These are phyloP conservation scores for Hedya salicella DNA, from an alignment of 2,888 invertebrate species.

Conservation along the genomic window DNA sequence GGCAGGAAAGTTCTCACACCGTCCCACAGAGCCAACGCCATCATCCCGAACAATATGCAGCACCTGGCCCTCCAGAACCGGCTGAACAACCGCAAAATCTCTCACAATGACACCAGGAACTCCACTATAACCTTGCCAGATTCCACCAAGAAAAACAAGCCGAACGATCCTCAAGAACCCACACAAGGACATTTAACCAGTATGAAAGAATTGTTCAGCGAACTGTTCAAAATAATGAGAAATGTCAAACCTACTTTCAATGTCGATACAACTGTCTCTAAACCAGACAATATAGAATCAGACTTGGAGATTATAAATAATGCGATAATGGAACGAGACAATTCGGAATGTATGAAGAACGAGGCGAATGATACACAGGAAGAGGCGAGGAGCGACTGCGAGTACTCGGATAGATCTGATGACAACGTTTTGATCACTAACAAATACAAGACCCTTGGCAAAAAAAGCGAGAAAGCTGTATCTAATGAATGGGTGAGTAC, in stretches of 20 bases:
- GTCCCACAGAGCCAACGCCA: constrained; percentile 60
- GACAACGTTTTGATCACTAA: constrained; percentile 56
- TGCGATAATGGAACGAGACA: not conserved
- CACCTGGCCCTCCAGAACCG: constrained; percentile 44
- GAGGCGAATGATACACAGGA: not conserved
- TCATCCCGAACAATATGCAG: constrained; percentile 59
- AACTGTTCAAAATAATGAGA: constrained; percentile 58
- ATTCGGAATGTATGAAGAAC: constrained; percentile 3
- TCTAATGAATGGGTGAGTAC: constrained; percentile 52
- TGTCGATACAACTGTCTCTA: not conserved
- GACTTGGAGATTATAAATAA: not conserved
- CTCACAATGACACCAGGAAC: constrained; percentile 39
- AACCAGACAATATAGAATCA: not conserved
- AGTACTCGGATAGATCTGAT: constrained; percentile 53
- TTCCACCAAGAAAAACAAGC: constrained; percentile 57
- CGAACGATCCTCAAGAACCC: constrained; percentile 44
- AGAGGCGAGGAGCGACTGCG: constrained; percentile 49
- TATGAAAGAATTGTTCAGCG: constrained; percentile 59
- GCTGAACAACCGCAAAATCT: constrained; percentile 54
- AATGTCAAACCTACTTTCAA: constrained; percentile 52
- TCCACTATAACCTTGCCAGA: constrained; percentile 59
- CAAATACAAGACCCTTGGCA: constrained; percentile 49
- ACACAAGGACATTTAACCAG: constrained; percentile 48
- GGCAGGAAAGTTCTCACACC: constrained; percentile 60
- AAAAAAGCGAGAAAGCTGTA: constrained; percentile 14